A percentile compares a stretch with the other conserved stretches of the same genome.
These are phyloP conservation scores for Trichonephila clavipes DNA, from an alignment of 1,140 invertebrate species.

Conservation along the genomic window DNA sequence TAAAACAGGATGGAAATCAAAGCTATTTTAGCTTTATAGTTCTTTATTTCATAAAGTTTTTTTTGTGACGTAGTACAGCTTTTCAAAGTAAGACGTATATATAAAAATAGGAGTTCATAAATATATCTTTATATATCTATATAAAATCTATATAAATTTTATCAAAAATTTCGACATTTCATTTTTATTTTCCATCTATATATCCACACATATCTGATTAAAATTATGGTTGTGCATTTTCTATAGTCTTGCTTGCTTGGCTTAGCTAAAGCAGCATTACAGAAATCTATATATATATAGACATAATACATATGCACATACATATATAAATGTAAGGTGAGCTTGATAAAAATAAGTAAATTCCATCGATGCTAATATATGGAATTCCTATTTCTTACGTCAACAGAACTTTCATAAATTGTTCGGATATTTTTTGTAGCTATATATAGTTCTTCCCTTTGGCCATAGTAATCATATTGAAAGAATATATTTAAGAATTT, in stretches of 20 bases:
- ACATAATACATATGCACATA: too few species aligned
- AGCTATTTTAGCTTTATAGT: neutral
- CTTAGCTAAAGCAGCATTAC: neutral
- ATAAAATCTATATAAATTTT: neutral
- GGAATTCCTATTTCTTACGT: neutral
- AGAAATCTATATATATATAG: neutral
- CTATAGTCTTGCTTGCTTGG: conserved; percentile 3
- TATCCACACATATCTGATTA: neutral
- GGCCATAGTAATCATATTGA: neutral
- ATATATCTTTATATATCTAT: conserved; percentile 4
- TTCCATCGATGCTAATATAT: neutral
- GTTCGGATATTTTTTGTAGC: neutral
- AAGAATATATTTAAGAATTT: conserved; percentile 10
- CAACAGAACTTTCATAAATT: conserved; percentile 16
- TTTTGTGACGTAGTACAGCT: neutral
- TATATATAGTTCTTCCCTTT: conserved; percentile 32
- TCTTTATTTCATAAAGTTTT: neutral
- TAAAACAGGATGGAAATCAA: neutral
- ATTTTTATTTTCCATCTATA: neutral
- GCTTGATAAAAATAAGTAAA: neutral
- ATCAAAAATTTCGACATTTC: conserved; percentile 12
- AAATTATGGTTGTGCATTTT: neutral
- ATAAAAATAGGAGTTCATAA: conserved; percentile 17
- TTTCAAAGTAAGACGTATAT: neutral
- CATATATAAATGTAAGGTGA: too few species aligned